Evolutionary conservation across 2,113 vertebrate genomes (phyloP), one percentile per base, ranked within the genome.

Genomic region (Rhodinocichla rosea): DNA sequence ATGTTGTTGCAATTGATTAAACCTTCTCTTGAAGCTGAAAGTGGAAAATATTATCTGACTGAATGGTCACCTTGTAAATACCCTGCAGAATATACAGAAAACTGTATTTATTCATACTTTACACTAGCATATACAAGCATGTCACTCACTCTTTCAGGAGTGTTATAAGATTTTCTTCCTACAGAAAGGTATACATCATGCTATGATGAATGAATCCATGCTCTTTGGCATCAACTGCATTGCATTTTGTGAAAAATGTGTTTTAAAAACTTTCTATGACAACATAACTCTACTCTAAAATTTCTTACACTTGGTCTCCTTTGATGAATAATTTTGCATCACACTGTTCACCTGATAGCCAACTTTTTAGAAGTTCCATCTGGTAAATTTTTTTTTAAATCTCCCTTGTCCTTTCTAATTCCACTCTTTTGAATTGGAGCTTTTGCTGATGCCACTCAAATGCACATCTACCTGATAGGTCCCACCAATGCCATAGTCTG

Each of bases 171-270:
- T 49, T 74, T 92, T 63, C 18, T 70, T 75, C 19, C 18, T 35
- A 24, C 6, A 50, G 20, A 55, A 76, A 17, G 1, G 3, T n/a
- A 28, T 52, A 7, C 2, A 11, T 26, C 1, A 15, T n/a, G 19
- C 24, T 47, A 19, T 8, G 19, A 5, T 90, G 20, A 55, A 62
- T 30, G 15, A 45, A 15, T 30, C 11, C 24, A 7, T 50, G 15
- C 17, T 67, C 6, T 56, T 69, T 10, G 5, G 1, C 12, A 59
- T 27, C 18, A 67, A 35, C 9, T 60, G 20, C 33, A 44, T 2
- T 27, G 1, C 6, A 52, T 68, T 73, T 69, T 73, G 9, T 27
- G n/a, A 62, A 87, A 75, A 47, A 45, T 8, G 8, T 2, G 9
- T 50, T 52, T 53, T 32, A 12, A 55, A 69, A 52, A 5, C 7